These are phyloP conservation scores for Geopemphigus sp. DNA, from an alignment of 1,140 invertebrate genomes.

Conservation along the genomic window DNA sequence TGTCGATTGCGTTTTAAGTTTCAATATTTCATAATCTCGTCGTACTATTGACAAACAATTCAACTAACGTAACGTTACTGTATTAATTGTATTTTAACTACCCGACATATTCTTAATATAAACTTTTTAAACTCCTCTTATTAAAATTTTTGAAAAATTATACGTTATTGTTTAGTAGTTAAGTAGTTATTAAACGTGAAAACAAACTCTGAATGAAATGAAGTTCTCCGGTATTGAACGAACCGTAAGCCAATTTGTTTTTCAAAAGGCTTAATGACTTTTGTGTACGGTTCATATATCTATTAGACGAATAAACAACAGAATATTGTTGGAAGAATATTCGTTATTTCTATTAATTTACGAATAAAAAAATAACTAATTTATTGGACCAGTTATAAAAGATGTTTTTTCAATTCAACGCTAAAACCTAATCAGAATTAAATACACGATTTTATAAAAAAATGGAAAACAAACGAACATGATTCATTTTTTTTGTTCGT, in stretches of 20 bases:
- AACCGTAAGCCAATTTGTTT: conserved; percentile 2
- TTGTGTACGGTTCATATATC: background rate
- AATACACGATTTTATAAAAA: background rate
- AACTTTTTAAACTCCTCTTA: background rate
- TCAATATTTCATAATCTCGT: too few species aligned
- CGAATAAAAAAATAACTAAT: background rate
- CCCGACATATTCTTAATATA: too few species aligned
- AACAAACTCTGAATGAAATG: background rate
- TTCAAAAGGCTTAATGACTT: background rate
- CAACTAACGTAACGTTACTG: too few species aligned
- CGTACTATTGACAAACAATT: too few species aligned
- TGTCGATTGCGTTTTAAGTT: too few species aligned
- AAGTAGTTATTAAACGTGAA: background rate
- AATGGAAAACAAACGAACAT: background rate
- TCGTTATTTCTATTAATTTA: conserved; percentile 32
- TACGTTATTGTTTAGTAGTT: background rate
- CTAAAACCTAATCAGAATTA: background rate
- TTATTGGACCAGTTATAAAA: background rate
- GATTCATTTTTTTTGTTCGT: too few species aligned
- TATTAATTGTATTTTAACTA: too few species aligned
- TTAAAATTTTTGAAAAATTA: background rate
- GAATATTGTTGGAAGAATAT: conserved; percentile 3
- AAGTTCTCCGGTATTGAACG: background rate
- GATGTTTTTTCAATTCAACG: background rate
- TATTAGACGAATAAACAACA: background rate